phyloP scores from a whole-genome alignment of 2,888 invertebrate species.

The Gastrophysa polygoni region DNA sequence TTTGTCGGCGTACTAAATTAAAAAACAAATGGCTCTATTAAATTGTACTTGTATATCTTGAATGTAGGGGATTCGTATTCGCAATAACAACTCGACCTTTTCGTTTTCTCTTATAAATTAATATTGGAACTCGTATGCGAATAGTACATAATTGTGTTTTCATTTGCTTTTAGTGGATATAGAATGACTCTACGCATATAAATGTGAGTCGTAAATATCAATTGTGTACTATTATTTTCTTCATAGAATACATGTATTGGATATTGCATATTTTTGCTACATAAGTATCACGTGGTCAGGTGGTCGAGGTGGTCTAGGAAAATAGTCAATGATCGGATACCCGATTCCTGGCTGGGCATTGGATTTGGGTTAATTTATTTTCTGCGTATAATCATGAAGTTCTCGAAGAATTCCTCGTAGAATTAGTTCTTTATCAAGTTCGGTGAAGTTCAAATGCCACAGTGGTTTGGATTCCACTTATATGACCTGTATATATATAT shows the following conservation, averaged over 20 bases:
- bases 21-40: conserved; percentile 57
- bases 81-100: conserved; percentile 20
- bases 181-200: conserved; percentile 11
- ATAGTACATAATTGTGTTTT: conserved; percentile 28
- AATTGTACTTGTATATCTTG: conserved; percentile 52
- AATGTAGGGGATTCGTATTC: conserved; percentile 43
- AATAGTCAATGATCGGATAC: too few relatives aligned
- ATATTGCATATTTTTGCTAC: too few relatives aligned
- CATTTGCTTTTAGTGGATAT: conserved; percentile 27
- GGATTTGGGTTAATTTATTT: too few relatives aligned
- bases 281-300: too few relatives aligned
- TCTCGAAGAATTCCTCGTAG: too few relatives aligned
- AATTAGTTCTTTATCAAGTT: too few relatives aligned
- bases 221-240: conserved; percentile 5
- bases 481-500: too few relatives aligned
- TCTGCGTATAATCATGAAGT: too few relatives aligned
- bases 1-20: conserved; percentile 57
- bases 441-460: too few relatives aligned
- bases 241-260: neutral
- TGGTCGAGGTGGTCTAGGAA: too few relatives aligned
- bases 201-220: conserved; percentile 7
- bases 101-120: conserved; percentile 37
- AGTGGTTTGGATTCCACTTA: too few relatives aligned
- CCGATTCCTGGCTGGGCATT: too few relatives aligned
- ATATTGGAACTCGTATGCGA: conserved; percentile 39